Conservation (phyloP, 2,113 vertebrate species). For the Tricholaema leucomelas region DNA sequence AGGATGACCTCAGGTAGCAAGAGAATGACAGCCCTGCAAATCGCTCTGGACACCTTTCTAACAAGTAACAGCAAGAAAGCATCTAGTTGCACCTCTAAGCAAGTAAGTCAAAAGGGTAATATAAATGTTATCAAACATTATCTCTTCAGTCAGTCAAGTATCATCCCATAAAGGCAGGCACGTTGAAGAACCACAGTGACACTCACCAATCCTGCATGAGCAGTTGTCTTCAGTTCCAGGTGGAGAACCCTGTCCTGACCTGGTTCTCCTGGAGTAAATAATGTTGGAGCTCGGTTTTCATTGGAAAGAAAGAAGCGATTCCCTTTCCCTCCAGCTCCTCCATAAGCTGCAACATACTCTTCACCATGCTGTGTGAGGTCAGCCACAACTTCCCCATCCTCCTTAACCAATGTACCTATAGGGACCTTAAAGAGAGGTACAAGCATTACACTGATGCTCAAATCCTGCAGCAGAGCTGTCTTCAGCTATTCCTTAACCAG, state of each 20-base stretch:
- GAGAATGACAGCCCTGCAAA: neutral
- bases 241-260: constrained; percentile 86
- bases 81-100: neutral
- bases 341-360: constrained; percentile 86
- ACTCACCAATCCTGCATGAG: constrained; percentile 92
- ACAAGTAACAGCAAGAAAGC: neutral
- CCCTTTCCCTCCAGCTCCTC: constrained; percentile 91
- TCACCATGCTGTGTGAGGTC: constrained; percentile 83
- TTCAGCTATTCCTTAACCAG: neutral
- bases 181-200: neutral
- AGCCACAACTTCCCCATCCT: constrained; percentile 74
- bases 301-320: constrained; percentile 94
- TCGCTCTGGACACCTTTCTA: neutral
- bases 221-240: constrained; percentile 92
- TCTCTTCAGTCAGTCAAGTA: neutral
- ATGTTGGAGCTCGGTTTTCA: constrained; percentile 86
- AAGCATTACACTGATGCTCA: neutral
- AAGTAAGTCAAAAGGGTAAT: neutral
- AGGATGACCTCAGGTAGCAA: neutral
- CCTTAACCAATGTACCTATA: constrained; percentile 90
- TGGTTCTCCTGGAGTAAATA: constrained; percentile 77
- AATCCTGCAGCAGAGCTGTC: neutral
- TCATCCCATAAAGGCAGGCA: neutral
- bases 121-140: neutral
- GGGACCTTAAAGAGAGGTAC: constrained; percentile 81